These are phyloP conservation scores for Xestia sexstrigata DNA, from an alignment of 2,888 invertebrate genomes.

Conservation along the genomic window DNA sequence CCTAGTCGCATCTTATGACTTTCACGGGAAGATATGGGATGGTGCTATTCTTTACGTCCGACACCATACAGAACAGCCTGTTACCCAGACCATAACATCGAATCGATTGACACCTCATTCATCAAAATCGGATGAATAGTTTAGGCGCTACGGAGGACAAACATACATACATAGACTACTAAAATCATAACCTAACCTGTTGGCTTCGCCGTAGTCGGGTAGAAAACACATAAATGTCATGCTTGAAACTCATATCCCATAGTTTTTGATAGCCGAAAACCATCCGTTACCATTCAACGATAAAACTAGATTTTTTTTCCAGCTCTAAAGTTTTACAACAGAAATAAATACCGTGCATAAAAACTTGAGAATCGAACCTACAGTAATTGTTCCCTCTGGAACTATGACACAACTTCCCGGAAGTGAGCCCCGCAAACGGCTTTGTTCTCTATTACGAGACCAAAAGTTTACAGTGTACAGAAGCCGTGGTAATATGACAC, in stretches of 20 bases:
- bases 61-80: too few species aligned
- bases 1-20: too few species aligned
- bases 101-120: too few species aligned
- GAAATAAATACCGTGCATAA: background rate
- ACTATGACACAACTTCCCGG: slow-evolving; percentile 7
- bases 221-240: background rate
- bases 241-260: background rate
- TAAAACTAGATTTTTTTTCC: background rate
- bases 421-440: slow-evolving; percentile 18
- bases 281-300: too few species aligned
- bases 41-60: too few species aligned
- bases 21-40: too few species aligned
- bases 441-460: slow-evolving; percentile 16
- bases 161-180: too few species aligned
- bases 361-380: slow-evolving; percentile 5
- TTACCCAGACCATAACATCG: too few species aligned
- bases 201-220: too few species aligned
- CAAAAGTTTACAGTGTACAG: background rate
- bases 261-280: background rate
- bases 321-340: background rate
- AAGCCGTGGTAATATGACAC: background rate
- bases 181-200: too few species aligned
- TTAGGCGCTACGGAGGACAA: too few species aligned
- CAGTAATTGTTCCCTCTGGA: slow-evolving; percentile 15
- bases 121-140: too few species aligned